phyloP scores from a whole-genome alignment of 2,113 vertebrate genomes.

The Dolichotis patagonum region DNA sequence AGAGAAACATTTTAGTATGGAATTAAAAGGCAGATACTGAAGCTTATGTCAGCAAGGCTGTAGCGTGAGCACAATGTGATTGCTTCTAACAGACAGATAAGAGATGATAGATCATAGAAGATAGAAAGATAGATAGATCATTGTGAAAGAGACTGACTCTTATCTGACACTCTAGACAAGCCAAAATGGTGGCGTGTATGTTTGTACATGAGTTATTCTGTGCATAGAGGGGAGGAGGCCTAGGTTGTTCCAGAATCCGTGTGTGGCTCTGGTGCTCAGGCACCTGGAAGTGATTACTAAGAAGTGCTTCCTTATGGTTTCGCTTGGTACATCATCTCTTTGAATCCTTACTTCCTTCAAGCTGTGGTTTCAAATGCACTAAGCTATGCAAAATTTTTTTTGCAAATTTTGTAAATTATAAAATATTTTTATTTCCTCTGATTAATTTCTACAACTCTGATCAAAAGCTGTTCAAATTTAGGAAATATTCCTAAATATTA shows the following conservation, averaged over 20 bases:
- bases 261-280: not conserved
- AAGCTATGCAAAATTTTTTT: no score
- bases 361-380: not conserved
- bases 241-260: no score
- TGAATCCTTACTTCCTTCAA: not conserved
- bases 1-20: fast-evolving
- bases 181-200: no score
- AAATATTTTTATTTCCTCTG: not conserved
- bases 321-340: fast-evolving
- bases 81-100: not conserved
- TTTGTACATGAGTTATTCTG: not conserved
- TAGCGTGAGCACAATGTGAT: not conserved
- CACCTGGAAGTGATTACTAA: fast-evolving
- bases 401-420: not conserved
- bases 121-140: not conserved
- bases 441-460: not conserved
- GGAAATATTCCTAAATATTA: no score
- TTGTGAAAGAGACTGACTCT: not conserved
- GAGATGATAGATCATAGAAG: not conserved
- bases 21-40: fast-evolving
- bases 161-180: not conserved
- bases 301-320: not conserved
- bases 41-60: not conserved
- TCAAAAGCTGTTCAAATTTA: not conserved
- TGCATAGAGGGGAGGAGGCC: not conserved